Evolutionary conservation across 2,888 invertebrate genomes (phyloP), one percentile per base, ranked within the genome.

Genomic region (Patella caerulea): DNA sequence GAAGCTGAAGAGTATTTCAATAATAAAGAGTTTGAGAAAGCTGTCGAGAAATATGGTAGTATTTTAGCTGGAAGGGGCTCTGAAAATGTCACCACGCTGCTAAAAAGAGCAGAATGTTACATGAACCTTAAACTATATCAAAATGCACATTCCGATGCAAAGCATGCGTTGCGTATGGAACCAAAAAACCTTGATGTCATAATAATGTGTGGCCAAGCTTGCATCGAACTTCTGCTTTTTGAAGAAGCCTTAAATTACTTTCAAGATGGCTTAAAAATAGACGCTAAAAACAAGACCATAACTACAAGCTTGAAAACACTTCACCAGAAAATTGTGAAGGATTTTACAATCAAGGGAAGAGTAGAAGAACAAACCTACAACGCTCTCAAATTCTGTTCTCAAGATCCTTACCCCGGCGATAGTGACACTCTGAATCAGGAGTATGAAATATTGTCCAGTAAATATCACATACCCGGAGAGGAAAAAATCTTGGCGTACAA

Each of bases 371-470:
- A 79, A 12, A 80, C 81, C 2, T 88, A 87, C 78, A 88, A 85
- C 45, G 88, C 87, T 9, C 83, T 88, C 9, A 82, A 85, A 24
- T 81, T 88, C 73, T 88, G 88, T 74, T 82, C 83, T 0, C 88
- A 88, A 73, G 86, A 84, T 56, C 81, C 84, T 4, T 89, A 89
- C 74, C 89, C 89, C 7, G 89, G 89, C 0, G 89, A 89, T 71
- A 84, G 86, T 55, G 82, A 86, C 72, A 81, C 87, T 24, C 83
- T 85, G 3, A 83, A 79, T 19, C 76, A 83, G 73, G 89, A 89
- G 78, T 75, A 84, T 17, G 88, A 88, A 74, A 88, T 87, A 73
- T 78, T 89, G 5, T 79, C 79, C 4, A 81, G 81, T 73, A 89
- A 88, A 77, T 86, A 88, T 73, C 84, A 85, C 72, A 79, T 88